A percentile compares a stretch with the other conserved stretches of the same genome.
phyloP scores from a whole-genome alignment of 2,888 invertebrate species.

The Autographa gamma region DNA sequence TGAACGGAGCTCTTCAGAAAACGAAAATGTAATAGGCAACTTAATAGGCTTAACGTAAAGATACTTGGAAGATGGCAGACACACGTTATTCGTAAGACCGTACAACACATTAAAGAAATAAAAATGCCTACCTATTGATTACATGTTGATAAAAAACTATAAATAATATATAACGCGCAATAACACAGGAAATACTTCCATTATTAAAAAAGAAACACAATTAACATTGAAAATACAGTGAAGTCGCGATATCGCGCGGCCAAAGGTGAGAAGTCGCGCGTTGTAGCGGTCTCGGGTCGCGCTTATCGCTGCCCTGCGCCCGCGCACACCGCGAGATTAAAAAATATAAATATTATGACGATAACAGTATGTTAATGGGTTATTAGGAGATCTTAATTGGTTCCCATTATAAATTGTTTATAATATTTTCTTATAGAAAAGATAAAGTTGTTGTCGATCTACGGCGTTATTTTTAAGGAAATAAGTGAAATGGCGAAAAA shows the following conservation, averaged over 20 bases:
- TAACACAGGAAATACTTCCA: conserved; percentile 36
- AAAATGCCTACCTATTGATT: neutral
- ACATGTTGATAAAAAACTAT: neutral
- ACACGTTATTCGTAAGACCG: neutral
- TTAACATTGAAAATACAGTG: conserved; percentile 42
- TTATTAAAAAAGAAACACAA: conserved; percentile 41
- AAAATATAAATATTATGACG: conserved; percentile 39
- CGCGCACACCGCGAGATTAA: conserved; percentile 38
- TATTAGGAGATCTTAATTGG: conserved; percentile 7
- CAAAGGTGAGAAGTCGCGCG: conserved; percentile 41
- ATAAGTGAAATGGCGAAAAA: too few relatives aligned
- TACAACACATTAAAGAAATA: too few relatives aligned
- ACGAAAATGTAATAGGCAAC: neutral
- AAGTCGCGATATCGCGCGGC: conserved; percentile 29
- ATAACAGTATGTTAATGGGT: conserved; percentile 33
- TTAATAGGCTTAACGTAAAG: neutral
- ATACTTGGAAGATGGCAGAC: neutral
- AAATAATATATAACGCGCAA: conserved; percentile 6
- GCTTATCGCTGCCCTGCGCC: conserved; percentile 37
- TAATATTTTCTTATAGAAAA: neutral
- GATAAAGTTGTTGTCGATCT: neutral
- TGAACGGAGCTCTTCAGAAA: neutral
- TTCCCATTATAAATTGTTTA: neutral
- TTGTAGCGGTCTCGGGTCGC: conserved; percentile 26
- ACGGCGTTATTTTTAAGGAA: too few relatives aligned